A percentile compares a stretch with the other conserved stretches of the same genome.
Conservation (phyloP, 2,113 vertebrate species). For the Cephalopholis sonnerati region DNA sequence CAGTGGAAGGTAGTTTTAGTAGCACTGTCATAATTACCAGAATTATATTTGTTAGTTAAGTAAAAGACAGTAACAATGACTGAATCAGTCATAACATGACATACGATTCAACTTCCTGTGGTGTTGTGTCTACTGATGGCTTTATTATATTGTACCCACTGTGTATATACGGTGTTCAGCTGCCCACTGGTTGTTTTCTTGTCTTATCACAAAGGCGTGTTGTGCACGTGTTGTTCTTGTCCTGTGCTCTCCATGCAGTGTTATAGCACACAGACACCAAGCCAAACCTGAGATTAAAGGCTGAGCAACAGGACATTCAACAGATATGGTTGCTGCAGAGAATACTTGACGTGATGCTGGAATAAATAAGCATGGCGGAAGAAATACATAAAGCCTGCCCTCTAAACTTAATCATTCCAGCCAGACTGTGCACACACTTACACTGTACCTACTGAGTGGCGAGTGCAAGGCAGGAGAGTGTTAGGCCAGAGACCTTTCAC, state of each 20-base stretch:
- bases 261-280: neutral
- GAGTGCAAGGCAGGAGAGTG: neutral
- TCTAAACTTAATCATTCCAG: neutral
- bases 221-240: slow-evolving; percentile 20
- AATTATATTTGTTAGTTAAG: too few species aligned
- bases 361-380: neutral
- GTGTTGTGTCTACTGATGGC: neutral
- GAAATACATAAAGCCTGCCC: neutral
- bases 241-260: slow-evolving; percentile 2
- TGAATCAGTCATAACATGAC: too few species aligned
- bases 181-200: neutral
- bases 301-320: slow-evolving; percentile 17
- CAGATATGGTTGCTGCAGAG: neutral
- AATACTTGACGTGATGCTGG: neutral
- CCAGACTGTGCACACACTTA: neutral
- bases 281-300: slow-evolving; percentile 26
- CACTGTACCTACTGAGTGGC: neutral
- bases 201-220: slow-evolving; percentile 34
- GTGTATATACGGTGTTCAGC: neutral
- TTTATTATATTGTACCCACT: neutral
- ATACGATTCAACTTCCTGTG: too few species aligned
- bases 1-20: too few species aligned
- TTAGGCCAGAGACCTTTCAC: slow-evolving; percentile 55
- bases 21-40: too few species aligned
- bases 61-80: too few species aligned